phyloP scores from a whole-genome alignment of 1,140 invertebrate species.

The Littorina saxatilis region DNA sequence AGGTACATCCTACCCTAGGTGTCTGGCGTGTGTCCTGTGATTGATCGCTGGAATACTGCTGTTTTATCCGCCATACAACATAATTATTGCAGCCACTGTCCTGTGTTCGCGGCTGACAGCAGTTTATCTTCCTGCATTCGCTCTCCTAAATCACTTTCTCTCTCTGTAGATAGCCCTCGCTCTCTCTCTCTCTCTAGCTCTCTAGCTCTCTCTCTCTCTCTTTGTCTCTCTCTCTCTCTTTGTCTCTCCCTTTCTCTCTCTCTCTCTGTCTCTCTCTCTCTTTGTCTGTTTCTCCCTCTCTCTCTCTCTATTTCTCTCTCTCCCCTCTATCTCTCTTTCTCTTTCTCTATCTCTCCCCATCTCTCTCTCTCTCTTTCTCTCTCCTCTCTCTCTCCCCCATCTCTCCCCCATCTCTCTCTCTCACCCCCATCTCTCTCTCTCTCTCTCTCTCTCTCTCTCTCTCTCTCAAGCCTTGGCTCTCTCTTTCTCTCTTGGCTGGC shows the following conservation, averaged over 20 bases:
- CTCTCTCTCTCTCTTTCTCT: constrained; percentile 7
- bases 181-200: constrained; percentile 5
- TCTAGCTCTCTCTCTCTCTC: constrained; percentile 12
- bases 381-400: background rate
- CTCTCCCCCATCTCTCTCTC: background rate
- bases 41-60: too few species aligned
- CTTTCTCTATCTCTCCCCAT: constrained; percentile 2
- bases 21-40: background rate
- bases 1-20: background rate
- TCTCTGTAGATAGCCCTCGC: background rate
- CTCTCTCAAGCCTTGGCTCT: background rate
- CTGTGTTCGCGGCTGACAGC: too few species aligned
- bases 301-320: background rate
- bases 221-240: constrained; percentile 1
- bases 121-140: too few species aligned
- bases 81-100: too few species aligned
- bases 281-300: background rate
- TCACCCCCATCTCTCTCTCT: background rate
- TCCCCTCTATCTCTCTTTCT: background rate
- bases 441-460: background rate
- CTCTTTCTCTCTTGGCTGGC: constrained; percentile 3
- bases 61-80: too few species aligned
- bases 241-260: background rate
- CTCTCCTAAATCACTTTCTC: background rate
- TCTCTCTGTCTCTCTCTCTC: background rate